Conservation (phyloP, 2,888 invertebrate genomes). For the Zonitis immaculata region DNA sequence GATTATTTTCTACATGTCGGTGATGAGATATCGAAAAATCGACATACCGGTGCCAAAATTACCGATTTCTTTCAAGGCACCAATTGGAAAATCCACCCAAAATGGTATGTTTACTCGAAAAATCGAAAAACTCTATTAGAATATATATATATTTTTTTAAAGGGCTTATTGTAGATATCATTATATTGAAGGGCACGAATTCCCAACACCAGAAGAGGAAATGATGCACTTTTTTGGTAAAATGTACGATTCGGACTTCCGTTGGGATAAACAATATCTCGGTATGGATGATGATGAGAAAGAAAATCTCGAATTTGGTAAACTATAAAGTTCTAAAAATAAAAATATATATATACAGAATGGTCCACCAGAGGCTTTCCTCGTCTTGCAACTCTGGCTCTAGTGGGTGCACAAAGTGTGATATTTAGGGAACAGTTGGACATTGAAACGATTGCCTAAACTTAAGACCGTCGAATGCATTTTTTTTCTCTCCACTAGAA, state of each 20-base stretch:
- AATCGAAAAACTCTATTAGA: no score
- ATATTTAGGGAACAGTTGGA: no score
- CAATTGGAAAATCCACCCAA: conserved; percentile 77
- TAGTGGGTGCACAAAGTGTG: no score
- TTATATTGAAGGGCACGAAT: conserved; percentile 73
- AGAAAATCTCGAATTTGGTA: conserved; percentile 11
- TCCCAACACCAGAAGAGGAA: conserved; percentile 68
- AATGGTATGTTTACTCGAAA: conserved; percentile 60
- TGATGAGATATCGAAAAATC: conserved; percentile 68
- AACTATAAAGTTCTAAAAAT: no score
- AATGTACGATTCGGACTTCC: conserved; percentile 57
- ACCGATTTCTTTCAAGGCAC: conserved; percentile 68
- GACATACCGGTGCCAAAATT: conserved; percentile 62
- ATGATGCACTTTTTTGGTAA: conserved; percentile 69
- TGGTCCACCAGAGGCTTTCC: no score
- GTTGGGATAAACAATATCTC: conserved; percentile 62
- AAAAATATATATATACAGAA: no score
- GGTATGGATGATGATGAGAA: conserved; percentile 28
- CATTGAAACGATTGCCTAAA: no score
- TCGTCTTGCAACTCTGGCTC: no score
- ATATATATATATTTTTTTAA: conserved; percentile 14
- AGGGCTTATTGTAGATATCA: conserved; percentile 88
- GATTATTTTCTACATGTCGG: conserved; percentile 68
- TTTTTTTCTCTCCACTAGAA: no score
- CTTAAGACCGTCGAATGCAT: no score